phyloP scores from a whole-genome alignment of 2,797 vertebrate genomes.

The Falco peregrinus region DNA sequence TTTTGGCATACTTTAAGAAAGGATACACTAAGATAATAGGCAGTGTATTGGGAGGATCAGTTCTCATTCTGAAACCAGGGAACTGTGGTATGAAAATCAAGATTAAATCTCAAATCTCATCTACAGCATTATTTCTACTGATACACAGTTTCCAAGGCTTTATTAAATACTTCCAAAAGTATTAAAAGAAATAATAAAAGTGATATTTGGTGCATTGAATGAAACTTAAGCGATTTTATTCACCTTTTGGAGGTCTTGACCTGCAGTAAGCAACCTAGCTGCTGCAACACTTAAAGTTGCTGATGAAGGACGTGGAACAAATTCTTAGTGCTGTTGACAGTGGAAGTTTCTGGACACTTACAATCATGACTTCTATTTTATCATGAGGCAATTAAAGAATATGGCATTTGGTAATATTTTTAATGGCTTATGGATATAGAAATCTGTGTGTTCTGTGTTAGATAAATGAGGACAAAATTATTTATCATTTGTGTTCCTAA shows the following conservation, averaged over 20 bases:
- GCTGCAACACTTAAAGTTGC: not conserved
- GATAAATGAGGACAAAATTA: not conserved
- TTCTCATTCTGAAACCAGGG: not conserved
- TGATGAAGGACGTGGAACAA: not conserved
- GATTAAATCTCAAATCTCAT: not conserved
- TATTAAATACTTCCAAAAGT: not conserved
- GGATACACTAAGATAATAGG: not conserved
- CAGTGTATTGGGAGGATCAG: not conserved
- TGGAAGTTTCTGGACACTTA: not conserved
- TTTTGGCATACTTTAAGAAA: not conserved
- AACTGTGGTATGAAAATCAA: not conserved
- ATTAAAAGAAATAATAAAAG: not conserved
- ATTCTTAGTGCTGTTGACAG: not conserved
- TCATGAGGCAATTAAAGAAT: conserved; percentile 5
- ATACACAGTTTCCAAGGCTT: not conserved
- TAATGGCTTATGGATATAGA: conserved; percentile 25
- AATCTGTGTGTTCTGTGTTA: not conserved
- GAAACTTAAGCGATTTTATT: not conserved
- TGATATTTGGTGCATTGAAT: rapidly evolving
- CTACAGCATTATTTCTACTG: not conserved
- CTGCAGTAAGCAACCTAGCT: not conserved
- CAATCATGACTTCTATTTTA: not conserved
- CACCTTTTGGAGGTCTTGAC: not conserved
- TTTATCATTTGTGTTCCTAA: not conserved
- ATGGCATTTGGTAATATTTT: not conserved